Evolutionary conservation across 2,888 invertebrate genomes (phyloP).

Genomic region (Junonia oenone): DNA sequence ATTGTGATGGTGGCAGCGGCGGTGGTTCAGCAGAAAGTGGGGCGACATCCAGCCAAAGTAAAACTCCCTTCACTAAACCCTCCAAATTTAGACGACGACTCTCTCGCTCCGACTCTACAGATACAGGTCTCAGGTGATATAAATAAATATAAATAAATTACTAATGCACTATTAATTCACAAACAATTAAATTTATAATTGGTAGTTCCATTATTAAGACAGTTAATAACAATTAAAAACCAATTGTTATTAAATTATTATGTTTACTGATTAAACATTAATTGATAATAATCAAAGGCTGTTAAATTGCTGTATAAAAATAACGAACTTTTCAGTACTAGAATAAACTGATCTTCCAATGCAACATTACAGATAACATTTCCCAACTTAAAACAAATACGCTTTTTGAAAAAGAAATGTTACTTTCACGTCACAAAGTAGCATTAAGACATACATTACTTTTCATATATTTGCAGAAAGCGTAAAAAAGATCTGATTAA

Average conservation of each 20-base stretch:
- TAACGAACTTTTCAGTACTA: too few species aligned
- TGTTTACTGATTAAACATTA: too few species aligned
- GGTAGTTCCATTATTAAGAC: background rate
- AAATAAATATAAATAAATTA: background rate
- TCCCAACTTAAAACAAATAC: background rate
- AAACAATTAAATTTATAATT: background rate
- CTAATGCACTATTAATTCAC: background rate
- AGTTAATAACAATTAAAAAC: background rate
- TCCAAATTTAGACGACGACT: constrained; percentile 60
- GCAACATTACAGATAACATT: too few species aligned
- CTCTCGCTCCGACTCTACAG: constrained; percentile 54
- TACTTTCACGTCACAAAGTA: background rate
- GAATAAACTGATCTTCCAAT: too few species aligned
- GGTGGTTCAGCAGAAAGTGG: constrained; percentile 70
- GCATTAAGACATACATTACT: background rate
- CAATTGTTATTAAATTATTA: background rate
- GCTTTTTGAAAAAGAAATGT: too few species aligned
- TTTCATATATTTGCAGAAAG: constrained; percentile 50
- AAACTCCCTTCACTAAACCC: constrained; percentile 53
- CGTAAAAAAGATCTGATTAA: constrained; percentile 63
- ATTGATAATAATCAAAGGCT: too few species aligned
- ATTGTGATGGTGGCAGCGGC: constrained; percentile 66
- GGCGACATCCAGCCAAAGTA: constrained; percentile 67
- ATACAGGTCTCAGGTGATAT: constrained; percentile 56
- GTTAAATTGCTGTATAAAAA: too few species aligned